Evolutionary conservation across 1,140 invertebrate species (phyloP).

Genomic region (Melipona quadrifasciata): DNA sequence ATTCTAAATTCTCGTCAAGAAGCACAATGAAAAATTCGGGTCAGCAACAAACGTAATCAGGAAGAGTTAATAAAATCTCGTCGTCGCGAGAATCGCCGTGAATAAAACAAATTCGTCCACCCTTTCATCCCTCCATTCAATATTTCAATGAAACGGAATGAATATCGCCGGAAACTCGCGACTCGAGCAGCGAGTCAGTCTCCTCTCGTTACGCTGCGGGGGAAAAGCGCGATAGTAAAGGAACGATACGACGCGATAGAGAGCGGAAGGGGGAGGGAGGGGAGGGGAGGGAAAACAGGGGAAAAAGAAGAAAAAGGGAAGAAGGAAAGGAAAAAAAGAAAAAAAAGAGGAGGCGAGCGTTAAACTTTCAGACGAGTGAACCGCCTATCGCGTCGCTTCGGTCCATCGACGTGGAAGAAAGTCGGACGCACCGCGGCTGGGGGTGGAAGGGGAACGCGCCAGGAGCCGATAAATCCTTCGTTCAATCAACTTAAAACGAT

Average conservation of each 20-base stretch:
- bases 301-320: background rate
- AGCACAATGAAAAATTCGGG: no score
- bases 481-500: conserved; percentile 78
- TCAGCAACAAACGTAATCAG: background rate
- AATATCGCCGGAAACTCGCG: background rate
- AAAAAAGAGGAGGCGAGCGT: background rate
- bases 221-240: background rate
- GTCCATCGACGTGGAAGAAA: conserved; percentile 43
- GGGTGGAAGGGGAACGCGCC: conserved; percentile 30
- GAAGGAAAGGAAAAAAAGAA: background rate
- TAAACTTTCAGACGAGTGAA: conserved; percentile 9
- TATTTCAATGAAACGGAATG: conserved; percentile 7
- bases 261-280: no score
- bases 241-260: background rate
- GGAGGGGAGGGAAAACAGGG: no score
- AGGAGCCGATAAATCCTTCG: conserved; percentile 67
- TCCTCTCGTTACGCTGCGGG: no score
- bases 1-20: no score
- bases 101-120: background rate
- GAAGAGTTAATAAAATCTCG: no score
- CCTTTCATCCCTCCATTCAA: background rate
- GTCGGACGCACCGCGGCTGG: background rate
- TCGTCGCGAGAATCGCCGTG: background rate
- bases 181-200: background rate
- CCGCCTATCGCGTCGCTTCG: conserved; percentile 7